A percentile compares a stretch with the other conserved stretches of the same genome.
Conservation (phyloP, 2,113 vertebrate species). For the Gymnarchus niloticus region DNA sequence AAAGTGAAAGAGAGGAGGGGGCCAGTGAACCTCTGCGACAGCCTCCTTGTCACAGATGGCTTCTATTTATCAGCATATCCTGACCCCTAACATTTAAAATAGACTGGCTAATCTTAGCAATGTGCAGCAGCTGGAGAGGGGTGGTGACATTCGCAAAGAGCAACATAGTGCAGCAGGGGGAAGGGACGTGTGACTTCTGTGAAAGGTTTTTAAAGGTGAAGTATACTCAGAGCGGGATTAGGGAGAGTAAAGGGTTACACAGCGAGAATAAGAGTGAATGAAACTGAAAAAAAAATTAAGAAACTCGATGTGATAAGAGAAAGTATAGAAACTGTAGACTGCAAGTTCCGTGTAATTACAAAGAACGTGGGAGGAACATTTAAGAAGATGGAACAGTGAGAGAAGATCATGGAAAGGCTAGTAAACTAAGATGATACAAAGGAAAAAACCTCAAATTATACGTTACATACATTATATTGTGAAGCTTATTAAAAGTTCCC, state of each 20-base stretch:
- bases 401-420: too few relatives aligned
- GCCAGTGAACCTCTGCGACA: slow-evolving; percentile 52
- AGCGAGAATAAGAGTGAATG: not conserved
- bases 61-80: slow-evolving; percentile 65
- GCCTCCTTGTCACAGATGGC: slow-evolving; percentile 28
- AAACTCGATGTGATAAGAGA: too few relatives aligned
- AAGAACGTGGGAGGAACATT: too few relatives aligned
- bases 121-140: slow-evolving; percentile 59
- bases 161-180: not conserved
- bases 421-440: too few relatives aligned
- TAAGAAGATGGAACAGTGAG: too few relatives aligned
- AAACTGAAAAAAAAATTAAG: not conserved
- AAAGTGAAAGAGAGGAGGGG: slow-evolving; percentile 41
- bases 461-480: too few relatives aligned
- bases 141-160: slow-evolving; percentile 54
- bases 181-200: not conserved
- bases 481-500: not conserved
- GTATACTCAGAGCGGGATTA: not conserved
- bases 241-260: not conserved
- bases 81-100: slow-evolving; percentile 72
- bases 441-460: too few relatives aligned
- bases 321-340: too few relatives aligned
- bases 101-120: slow-evolving; percentile 61
- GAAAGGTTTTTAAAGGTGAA: not conserved
- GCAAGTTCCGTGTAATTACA: too few relatives aligned